phyloP scores from a whole-genome alignment of 1,140 invertebrate species.

The Yoshiicerus persimilis region DNA sequence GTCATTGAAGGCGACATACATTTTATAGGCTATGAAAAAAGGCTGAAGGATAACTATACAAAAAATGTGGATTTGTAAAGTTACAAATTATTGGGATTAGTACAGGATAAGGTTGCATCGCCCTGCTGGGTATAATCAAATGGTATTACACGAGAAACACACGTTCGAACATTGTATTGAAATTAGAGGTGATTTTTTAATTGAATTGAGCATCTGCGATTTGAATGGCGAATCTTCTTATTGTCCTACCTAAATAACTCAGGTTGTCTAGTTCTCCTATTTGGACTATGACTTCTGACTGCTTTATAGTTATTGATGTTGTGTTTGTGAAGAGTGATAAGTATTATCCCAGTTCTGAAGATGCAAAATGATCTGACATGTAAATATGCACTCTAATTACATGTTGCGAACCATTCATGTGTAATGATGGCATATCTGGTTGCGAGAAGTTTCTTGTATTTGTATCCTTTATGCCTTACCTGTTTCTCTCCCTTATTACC shows the following conservation, averaged over 20 bases:
- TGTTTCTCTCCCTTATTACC: too few relatives aligned
- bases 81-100: too few relatives aligned
- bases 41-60: too few relatives aligned
- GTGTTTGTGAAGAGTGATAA: neutral
- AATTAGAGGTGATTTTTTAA: neutral
- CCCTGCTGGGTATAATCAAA: too few relatives aligned
- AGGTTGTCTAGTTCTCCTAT: neutral
- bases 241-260: neutral
- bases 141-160: neutral
- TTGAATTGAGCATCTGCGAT: neutral
- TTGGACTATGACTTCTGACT: too few relatives aligned
- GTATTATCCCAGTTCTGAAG: neutral
- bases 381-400: neutral
- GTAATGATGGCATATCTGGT: neutral
- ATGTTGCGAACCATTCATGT: neutral
- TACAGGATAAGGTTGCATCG: too few relatives aligned
- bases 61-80: too few relatives aligned
- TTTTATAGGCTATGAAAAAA: too few relatives aligned
- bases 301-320: neutral
- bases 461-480: too few relatives aligned
- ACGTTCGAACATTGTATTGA: neutral
- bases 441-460: neutral
- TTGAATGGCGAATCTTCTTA: neutral
- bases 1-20: too few relatives aligned
- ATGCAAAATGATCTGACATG: neutral